Conservation (phyloP, 2,113 vertebrate genomes). For the Willisornis vidua region DNA sequence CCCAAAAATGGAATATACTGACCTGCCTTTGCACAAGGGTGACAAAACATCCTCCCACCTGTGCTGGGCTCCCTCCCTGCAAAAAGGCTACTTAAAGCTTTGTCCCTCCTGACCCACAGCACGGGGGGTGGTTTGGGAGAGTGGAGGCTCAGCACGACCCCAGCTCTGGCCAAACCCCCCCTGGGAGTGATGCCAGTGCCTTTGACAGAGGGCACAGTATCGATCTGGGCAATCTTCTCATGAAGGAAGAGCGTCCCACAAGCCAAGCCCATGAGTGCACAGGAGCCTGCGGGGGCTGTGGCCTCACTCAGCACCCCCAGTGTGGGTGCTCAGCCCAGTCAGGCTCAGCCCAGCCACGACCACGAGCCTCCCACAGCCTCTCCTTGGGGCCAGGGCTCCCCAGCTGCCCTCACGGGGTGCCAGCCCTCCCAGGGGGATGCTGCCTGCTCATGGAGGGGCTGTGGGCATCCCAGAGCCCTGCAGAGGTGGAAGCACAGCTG, state of each 20-base stretch:
- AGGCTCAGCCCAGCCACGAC: neutral
- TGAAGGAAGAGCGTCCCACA: slow-evolving; percentile 17
- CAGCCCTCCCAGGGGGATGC: neutral
- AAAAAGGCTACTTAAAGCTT: neutral
- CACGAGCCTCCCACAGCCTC: neutral
- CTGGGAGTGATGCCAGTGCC: neutral
- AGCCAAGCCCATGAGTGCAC: neutral
- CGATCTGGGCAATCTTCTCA: neutral
- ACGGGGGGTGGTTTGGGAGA: neutral
- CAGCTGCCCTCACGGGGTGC: neutral
- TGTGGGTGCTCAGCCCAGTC: neutral
- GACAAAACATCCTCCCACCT: neutral
- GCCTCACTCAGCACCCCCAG: slow-evolving; percentile 14
- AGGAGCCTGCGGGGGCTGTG: slow-evolving; percentile 6
- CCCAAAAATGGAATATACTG: accelerated
- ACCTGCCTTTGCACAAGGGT: neutral
- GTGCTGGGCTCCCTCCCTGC: accelerated
- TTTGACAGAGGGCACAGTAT: neutral
- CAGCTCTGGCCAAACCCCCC: neutral
- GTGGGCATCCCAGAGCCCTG: neutral
- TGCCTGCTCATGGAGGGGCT: accelerated
- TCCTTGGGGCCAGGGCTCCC: neutral
- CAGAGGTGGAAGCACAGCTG: accelerated
- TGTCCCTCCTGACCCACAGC: accelerated
- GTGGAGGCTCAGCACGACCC: accelerated